phyloP scores from a whole-genome alignment of 2,113 vertebrate genomes.

The Gambusia holbrooki region DNA sequence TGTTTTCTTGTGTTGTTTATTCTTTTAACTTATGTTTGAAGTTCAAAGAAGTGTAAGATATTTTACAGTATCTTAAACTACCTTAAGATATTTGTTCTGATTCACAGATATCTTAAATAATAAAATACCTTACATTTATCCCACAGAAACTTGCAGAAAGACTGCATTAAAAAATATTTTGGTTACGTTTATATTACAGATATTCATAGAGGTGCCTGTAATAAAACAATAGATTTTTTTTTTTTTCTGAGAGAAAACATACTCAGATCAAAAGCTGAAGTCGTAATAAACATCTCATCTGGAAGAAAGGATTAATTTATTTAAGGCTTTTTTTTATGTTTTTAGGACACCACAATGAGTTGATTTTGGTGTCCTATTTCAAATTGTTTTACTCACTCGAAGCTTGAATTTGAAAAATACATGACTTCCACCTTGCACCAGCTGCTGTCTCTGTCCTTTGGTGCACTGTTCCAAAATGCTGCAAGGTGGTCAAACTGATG shows the following conservation, averaged over 20 bases:
- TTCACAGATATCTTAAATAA: too few species aligned
- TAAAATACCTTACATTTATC: not conserved
- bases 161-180: not conserved
- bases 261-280: not conserved
- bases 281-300: not conserved
- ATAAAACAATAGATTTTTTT: too few species aligned
- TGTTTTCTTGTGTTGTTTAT: not conserved
- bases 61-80: too few species aligned
- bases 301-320: not conserved
- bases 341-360: slow-evolving; percentile 1
- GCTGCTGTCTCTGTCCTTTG: slow-evolving; percentile 62
- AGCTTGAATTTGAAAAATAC: slow-evolving; percentile 54
- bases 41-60: too few species aligned
- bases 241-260: too few species aligned
- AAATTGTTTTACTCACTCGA: slow-evolving; percentile 55
- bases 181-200: not conserved
- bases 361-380: slow-evolving; percentile 50
- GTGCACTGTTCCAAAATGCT: slow-evolving; percentile 60
- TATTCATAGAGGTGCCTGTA: not conserved
- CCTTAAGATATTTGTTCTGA: not conserved
- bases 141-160: not conserved
- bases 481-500: slow-evolving; percentile 55
- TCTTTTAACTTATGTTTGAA: not conserved
- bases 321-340: not conserved
- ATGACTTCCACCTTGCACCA: slow-evolving; percentile 10